A percentile compares a stretch with the other conserved stretches of the same genome.
Evolutionary conservation across 2,888 invertebrate species (phyloP).

Genomic region (Aleiodes testaceus): DNA sequence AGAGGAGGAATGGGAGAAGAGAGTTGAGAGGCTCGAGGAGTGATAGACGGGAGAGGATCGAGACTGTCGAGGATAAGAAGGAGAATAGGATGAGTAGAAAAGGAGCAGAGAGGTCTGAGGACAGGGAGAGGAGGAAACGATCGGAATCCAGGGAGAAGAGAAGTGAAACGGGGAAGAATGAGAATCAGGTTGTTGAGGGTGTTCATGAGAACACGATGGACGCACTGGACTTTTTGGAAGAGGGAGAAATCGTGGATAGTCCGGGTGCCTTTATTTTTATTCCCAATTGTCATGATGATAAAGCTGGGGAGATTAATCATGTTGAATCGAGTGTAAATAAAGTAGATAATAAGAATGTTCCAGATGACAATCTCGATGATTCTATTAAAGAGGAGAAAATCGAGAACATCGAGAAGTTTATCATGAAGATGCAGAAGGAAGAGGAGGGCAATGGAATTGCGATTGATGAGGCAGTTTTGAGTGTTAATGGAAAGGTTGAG

Average conservation of each 20-base stretch:
- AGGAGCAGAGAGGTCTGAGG: neutral
- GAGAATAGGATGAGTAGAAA: too few relatives aligned
- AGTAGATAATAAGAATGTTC: conserved; percentile 27
- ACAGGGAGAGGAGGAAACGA: neutral
- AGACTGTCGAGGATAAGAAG: neutral
- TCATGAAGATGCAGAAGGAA: conserved; percentile 46
- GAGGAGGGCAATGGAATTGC: neutral
- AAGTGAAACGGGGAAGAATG: neutral
- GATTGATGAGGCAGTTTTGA: conserved; percentile 27
- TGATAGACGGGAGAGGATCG: neutral
- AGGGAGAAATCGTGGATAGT: conserved; percentile 52
- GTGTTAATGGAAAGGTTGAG: neutral
- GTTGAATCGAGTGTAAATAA: neutral
- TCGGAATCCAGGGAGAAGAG: neutral
- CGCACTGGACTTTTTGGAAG: conserved; percentile 41
- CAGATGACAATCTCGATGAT: conserved; percentile 38
- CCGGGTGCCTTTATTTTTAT: neutral
- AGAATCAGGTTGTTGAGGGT: neutral
- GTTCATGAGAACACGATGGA: conserved; percentile 1
- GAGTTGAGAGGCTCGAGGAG: neutral
- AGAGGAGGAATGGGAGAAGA: neutral
- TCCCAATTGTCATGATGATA: neutral
- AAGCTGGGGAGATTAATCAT: neutral
- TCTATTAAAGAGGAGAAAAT: conserved; percentile 53
- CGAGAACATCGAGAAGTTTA: conserved; percentile 55